A percentile compares a stretch with the other conserved stretches of the same genome.
These are phyloP conservation scores for Drosophila paramelanica DNA, from an alignment of 2,888 invertebrate genomes.

Conservation along the genomic window DNA sequence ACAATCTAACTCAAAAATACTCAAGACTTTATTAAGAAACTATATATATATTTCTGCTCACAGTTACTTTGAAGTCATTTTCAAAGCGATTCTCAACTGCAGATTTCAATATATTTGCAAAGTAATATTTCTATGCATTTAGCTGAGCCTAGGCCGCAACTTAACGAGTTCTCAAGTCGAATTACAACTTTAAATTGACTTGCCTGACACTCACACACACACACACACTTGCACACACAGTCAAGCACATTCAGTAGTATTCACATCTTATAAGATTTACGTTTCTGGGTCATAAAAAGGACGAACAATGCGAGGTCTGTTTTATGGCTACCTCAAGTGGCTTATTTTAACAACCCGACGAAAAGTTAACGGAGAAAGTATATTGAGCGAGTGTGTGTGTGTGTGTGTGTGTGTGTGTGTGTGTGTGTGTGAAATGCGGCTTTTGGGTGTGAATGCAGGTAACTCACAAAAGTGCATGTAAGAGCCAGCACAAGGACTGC, in stretches of 20 bases:
- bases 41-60: too few relatives aligned
- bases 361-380: constrained; percentile 40
- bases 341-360: constrained; percentile 61
- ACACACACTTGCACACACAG: constrained; percentile 7
- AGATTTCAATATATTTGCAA: constrained; percentile 32
- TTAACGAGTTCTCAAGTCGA: constrained; percentile 46
- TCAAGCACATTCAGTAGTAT: constrained; percentile 21
- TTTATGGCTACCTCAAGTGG: constrained; percentile 66
- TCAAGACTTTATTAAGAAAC: too few relatives aligned
- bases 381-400: constrained; percentile 1
- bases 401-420: neutral
- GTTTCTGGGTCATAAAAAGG: constrained; percentile 54
- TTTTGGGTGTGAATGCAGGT: constrained; percentile 25
- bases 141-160: constrained; percentile 19
- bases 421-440: constrained; percentile 20
- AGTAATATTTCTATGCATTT: constrained; percentile 34
- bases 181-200: constrained; percentile 71
- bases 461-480: constrained; percentile 35
- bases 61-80: neutral
- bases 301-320: constrained; percentile 54
- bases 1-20: too few relatives aligned
- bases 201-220: constrained; percentile 26
- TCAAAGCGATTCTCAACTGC: neutral
- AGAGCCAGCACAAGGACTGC: constrained; percentile 19
- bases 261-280: constrained; percentile 51